Percentiles rank a stretch among this genome's conserved stretches.
Evolutionary conservation across 1,140 invertebrate genomes (phyloP).

Genomic region (Sarcophaga peregrina): DNA sequence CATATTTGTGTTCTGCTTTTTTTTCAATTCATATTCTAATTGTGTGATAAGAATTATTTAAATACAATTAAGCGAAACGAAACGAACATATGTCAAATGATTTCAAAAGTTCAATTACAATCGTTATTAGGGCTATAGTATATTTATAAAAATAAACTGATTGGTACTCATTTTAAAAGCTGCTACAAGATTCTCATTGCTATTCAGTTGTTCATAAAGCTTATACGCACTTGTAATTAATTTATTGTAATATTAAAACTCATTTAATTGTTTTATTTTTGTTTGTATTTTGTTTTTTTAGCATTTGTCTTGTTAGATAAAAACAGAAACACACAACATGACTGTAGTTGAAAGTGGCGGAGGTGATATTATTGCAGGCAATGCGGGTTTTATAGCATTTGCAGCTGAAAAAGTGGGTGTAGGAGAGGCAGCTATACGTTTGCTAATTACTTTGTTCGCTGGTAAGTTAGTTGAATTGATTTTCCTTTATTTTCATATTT

Average conservation of each 20-base stretch:
- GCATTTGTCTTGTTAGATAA: not conserved
- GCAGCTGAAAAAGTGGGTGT: slow-evolving; percentile 67
- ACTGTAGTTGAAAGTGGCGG: slow-evolving; percentile 4
- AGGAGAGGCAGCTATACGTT: slow-evolving; percentile 72
- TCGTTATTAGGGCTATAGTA: not conserved
- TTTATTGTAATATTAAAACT: not conserved
- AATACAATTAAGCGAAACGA: not conserved
- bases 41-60: not conserved
- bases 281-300: not conserved
- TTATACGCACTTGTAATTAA: no score
- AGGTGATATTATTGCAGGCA: not conserved
- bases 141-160: not conserved
- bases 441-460: slow-evolving; percentile 77
- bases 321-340: not conserved
- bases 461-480: slow-evolving; percentile 67
- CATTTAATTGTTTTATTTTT: slow-evolving; percentile 2
- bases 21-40: not conserved
- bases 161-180: not conserved
- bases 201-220: no score
- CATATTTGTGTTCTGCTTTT: not conserved
- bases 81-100: not conserved
- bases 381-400: slow-evolving; percentile 30
- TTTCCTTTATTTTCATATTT: not conserved
- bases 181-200: not conserved
- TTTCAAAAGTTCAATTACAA: slow-evolving; percentile 18